These are phyloP conservation scores for Drosophila koepferae DNA, from an alignment of 2,888 invertebrate species.

Conservation along the genomic window DNA sequence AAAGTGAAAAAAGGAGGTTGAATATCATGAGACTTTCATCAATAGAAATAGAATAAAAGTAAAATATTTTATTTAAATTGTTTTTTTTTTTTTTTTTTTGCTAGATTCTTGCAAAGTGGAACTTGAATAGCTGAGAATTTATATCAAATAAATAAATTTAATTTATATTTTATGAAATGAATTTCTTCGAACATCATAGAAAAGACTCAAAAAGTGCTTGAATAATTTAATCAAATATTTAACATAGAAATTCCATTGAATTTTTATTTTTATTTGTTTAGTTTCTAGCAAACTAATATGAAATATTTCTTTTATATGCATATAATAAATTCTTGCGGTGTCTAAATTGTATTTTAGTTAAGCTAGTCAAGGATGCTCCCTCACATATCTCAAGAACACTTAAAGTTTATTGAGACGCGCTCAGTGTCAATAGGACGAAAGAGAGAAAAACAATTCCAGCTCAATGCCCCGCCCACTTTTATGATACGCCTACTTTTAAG, in stretches of 20 bases:
- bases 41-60: too few relatives aligned
- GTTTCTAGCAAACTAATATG: neutral
- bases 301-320: neutral
- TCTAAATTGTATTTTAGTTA: neutral
- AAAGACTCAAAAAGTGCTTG: neutral
- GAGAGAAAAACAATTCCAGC: constrained; percentile 11
- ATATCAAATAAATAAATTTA: neutral
- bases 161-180: neutral
- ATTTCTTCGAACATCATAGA: neutral
- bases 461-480: neutral
- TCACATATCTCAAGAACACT: constrained; percentile 14
- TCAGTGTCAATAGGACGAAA: constrained; percentile 33
- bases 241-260: neutral
- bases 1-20: neutral
- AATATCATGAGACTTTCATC: too few relatives aligned
- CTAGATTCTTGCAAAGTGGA: too few relatives aligned
- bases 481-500: constrained; percentile 16
- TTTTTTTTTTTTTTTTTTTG: too few relatives aligned
- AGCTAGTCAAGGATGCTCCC: neutral
- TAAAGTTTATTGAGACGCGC: constrained; percentile 33
- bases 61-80: too few relatives aligned
- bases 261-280: neutral
- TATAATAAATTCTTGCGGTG: neutral
- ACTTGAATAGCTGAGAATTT: neutral
- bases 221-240: neutral